Evolutionary conservation across 2,113 vertebrate species (phyloP).

Genomic region (Aldabrachelys gigantea): DNA sequence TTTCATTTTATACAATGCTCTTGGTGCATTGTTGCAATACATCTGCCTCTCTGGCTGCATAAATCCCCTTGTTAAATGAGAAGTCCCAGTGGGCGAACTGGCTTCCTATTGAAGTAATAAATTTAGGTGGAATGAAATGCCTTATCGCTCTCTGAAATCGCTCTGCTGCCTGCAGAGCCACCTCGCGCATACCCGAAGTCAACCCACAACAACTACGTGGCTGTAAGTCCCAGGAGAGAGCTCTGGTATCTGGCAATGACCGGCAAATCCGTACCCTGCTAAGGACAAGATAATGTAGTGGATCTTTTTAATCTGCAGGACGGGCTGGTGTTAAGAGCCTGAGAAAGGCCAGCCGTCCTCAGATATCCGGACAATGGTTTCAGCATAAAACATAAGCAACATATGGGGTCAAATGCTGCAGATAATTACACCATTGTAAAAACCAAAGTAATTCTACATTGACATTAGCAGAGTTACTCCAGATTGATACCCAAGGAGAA

Average conservation of each 20-base stretch:
- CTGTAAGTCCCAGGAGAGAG: background rate
- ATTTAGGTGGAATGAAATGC: slow-evolving; percentile 43
- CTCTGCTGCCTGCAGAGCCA: background rate
- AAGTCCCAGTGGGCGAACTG: slow-evolving; percentile 50
- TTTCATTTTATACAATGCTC: accelerated
- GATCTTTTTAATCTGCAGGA: background rate
- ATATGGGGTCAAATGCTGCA: background rate
- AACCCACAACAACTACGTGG: background rate
- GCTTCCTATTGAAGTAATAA: slow-evolving; percentile 59
- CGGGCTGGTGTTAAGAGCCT: background rate
- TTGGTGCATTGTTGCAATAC: background rate
- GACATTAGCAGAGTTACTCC: background rate
- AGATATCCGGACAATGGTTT: background rate
- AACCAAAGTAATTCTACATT: background rate
- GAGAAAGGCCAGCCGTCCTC: background rate
- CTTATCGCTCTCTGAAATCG: background rate
- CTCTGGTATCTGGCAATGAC: accelerated
- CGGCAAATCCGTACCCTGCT: background rate
- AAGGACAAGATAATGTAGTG: background rate
- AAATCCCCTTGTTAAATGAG: slow-evolving; percentile 56
- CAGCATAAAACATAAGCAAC: accelerated
- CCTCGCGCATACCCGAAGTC: background rate
- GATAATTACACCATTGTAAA: background rate
- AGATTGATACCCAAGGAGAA: background rate
- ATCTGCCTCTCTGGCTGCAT: background rate